phyloP scores from a whole-genome alignment of 2,797 vertebrate genomes.

The Xiphorhynchus erythropygius region DNA sequence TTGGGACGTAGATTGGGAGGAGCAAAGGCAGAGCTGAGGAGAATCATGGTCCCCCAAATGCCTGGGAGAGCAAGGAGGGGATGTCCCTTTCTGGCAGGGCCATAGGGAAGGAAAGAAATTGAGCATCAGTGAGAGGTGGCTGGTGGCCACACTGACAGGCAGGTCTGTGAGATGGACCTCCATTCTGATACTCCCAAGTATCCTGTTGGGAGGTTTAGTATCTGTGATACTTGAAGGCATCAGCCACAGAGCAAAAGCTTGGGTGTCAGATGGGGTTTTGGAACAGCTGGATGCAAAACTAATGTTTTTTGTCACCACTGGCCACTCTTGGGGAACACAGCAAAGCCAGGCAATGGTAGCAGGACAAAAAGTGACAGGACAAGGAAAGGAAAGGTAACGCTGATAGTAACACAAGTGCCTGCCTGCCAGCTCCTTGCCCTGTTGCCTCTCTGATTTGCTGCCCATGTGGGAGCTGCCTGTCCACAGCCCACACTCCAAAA shows the following conservation, averaged over 20 bases:
- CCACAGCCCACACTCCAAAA: neutral
- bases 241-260: neutral
- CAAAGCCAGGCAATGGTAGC: neutral
- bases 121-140: neutral
- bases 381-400: neutral
- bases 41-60: rapidly evolving
- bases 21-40: neutral
- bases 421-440: neutral
- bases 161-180: neutral
- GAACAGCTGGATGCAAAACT: neutral
- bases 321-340: neutral
- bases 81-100: rapidly evolving
- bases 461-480: rapidly evolving
- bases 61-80: neutral
- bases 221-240: neutral
- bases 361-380: neutral
- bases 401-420: neutral
- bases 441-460: neutral
- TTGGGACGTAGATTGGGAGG: neutral
- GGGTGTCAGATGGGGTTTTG: neutral
- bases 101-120: neutral
- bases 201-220: neutral
- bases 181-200: rapidly evolving
- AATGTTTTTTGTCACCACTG: neutral
- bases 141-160: neutral